Evolutionary conservation across 2,888 invertebrate genomes (phyloP), one percentile per base, ranked within the genome.

Genomic region (Dynastes hyllus): DNA sequence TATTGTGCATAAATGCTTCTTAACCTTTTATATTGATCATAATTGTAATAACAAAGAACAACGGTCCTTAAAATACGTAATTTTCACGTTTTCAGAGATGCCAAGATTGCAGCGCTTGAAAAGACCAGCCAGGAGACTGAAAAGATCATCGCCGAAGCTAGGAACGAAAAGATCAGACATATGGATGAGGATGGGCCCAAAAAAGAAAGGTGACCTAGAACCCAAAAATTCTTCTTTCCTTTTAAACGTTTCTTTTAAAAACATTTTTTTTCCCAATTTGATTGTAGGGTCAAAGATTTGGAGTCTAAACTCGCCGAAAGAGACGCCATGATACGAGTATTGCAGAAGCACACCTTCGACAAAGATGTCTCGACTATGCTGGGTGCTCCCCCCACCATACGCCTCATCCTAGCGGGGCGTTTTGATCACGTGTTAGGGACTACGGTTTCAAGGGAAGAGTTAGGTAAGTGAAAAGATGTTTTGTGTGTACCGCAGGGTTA

Each of bases 241-340:
- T 65, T 58, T 63, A 65, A 58, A 27, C 55, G 37, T 27, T 76
- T 69, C n/a, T 27, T n/a, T n/a, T n/a, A n/a, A n/a, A n/a, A n/a
- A n/a, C n/a, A 11, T 22, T 16, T 58, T 8, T 11, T 27, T 76
- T 16, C 22, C 22, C 22, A 22, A 58, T 58, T 27, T 71, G 53
- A 61, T 66, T 81, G 65, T 82, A 94, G 94, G 86, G 92, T 96
- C 83, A 96, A 96, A 88, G 95, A 96, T 88, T 89, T 96, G 81
- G 96, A 97, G 88, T 95, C 96, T 2, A 95, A 96, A 87, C 92
- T 97, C 78, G 95, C 96, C 0, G 97, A 97, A 87, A 93, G 95
- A 78, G 97, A 97, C 87, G 96, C 96, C 0, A 96, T 97, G 95
- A 96, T 97, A 84, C 93, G 95, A 84, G 96, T 96, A 29, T 91